These are phyloP conservation scores for Plebejus melissa DNA, from an alignment of 2,888 invertebrate species.

Conservation along the genomic window DNA sequence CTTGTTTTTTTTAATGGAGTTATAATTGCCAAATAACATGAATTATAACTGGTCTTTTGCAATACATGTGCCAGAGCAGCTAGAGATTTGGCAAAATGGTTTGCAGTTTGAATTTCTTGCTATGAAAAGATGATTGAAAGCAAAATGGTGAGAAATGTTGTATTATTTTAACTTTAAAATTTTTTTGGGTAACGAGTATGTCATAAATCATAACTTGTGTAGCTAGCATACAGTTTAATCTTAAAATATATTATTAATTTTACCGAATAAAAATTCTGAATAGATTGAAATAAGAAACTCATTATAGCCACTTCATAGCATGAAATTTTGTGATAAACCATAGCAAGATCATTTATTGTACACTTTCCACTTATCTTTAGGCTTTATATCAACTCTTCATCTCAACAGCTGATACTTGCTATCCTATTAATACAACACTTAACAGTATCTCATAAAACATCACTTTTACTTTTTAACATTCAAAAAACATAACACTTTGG, in stretches of 20 bases:
- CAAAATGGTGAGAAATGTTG: not conserved
- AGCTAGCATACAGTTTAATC: not conserved
- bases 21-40: not conserved
- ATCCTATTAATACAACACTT: constrained; percentile 19
- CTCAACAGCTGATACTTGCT: constrained; percentile 22
- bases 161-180: not conserved
- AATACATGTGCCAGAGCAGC: not conserved
- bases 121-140: not conserved
- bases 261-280: not conserved
- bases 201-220: not conserved
- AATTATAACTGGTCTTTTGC: not conserved
- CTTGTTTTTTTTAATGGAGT: not conserved
- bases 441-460: constrained; percentile 28
- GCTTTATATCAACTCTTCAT: constrained; percentile 11
- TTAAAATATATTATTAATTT: not conserved
- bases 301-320: not conserved
- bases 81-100: too few relatives aligned
- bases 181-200: not conserved
- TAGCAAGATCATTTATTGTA: constrained; percentile 1
- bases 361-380: constrained; percentile 18
- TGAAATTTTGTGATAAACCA: not conserved
- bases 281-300: not conserved
- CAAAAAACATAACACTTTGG: constrained; percentile 24
- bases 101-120: not conserved
- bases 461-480: constrained; percentile 46